Percentiles rank a stretch among this genome's conserved stretches.
These are phyloP conservation scores for Drosophila guanche DNA, from an alignment of 1,140 invertebrate genomes.

Conservation along the genomic window DNA sequence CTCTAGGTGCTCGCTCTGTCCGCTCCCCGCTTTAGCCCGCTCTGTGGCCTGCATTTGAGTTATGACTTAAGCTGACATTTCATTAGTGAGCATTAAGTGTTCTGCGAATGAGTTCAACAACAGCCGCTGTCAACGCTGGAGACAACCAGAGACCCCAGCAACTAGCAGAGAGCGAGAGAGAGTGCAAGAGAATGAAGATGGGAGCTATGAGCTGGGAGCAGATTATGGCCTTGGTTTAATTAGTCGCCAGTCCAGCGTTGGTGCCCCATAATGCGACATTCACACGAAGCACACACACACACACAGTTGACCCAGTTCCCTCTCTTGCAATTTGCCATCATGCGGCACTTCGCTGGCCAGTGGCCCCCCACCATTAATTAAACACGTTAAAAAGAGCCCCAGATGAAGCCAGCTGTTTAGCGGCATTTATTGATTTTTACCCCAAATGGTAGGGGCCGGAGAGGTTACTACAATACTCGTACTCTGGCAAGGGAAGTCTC, in stretches of 20 bases:
- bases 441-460: too few relatives aligned
- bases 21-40: slow-evolving; percentile 16
- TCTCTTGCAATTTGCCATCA: slow-evolving; percentile 16
- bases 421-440: slow-evolving; percentile 33
- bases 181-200: neutral
- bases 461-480: too few relatives aligned
- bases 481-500: neutral
- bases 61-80: slow-evolving; percentile 83
- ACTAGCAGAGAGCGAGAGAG: neutral
- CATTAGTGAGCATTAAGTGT: slow-evolving; percentile 82
- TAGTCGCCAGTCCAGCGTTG: slow-evolving; percentile 32
- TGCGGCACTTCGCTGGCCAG: slow-evolving; percentile 7
- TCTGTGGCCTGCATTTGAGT: slow-evolving; percentile 68
- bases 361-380: slow-evolving; percentile 56
- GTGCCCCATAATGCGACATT: slow-evolving; percentile 48
- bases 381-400: slow-evolving; percentile 62
- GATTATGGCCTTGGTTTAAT: slow-evolving; percentile 46
- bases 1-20: neutral
- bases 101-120: slow-evolving; percentile 76
- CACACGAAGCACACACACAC: slow-evolving; percentile 21
- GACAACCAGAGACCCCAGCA: slow-evolving; percentile 11
- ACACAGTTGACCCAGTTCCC: slow-evolving; percentile 46
- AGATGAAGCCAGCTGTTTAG: slow-evolving; percentile 10
- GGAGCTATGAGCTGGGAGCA: slow-evolving; percentile 5
- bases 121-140: slow-evolving; percentile 39